A percentile compares a stretch with the other conserved stretches of the same genome.
Evolutionary conservation across 2,888 invertebrate genomes (phyloP).

Genomic region (Microplitis deprimator): DNA sequence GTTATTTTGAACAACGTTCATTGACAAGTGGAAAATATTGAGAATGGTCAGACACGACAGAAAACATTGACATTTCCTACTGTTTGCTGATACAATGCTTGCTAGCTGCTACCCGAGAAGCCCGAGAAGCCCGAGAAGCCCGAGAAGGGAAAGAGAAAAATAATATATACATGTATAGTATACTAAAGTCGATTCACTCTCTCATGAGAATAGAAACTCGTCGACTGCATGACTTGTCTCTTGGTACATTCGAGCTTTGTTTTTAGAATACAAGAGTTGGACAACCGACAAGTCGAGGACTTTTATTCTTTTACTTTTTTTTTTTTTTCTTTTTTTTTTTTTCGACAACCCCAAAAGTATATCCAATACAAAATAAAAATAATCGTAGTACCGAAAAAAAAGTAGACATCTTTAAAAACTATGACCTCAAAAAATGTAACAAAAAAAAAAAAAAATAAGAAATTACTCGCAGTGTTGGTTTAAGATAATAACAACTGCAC

Average conservation of each 20-base stretch:
- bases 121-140: not conserved
- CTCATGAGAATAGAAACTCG: conserved; percentile 1
- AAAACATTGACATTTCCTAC: not conserved
- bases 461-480: conserved; percentile 3
- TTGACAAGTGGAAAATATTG: not conserved
- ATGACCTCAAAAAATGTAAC: too few species aligned
- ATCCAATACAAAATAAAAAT: too few species aligned
- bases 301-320: not conserved
- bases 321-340: not conserved
- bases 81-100: not conserved
- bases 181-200: not conserved
- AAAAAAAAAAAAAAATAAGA: conserved; percentile 23
- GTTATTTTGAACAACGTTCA: not conserved
- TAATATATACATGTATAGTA: not conserved
- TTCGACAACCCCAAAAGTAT: not conserved
- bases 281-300: not conserved
- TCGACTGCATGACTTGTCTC: not conserved
- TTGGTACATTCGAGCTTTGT: not conserved
- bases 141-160: not conserved
- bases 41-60: not conserved
- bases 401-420: too few species aligned
- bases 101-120: not conserved
- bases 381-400: too few species aligned
- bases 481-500: conserved; percentile 33
- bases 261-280: not conserved